Evolutionary conservation across 2,113 vertebrate genomes (phyloP), one percentile per base, ranked within the genome.

Genomic region (Nothocercus nigrocapillus): DNA sequence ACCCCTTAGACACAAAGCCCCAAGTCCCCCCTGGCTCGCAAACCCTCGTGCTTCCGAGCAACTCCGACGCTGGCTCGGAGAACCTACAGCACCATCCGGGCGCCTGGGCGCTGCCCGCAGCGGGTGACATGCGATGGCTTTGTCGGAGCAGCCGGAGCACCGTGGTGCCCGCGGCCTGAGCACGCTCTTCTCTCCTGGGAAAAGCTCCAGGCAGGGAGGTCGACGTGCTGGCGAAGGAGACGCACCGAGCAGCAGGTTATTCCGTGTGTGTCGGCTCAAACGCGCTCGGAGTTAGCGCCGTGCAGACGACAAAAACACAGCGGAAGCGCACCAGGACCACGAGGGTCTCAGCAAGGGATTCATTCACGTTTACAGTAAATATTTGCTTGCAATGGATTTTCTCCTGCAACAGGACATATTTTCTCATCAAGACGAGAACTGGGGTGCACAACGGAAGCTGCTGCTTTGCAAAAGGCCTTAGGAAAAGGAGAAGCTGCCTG

Each of bases 71-170:
- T 69, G 70, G 93, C 63, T 54, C 18, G n/a, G 94, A 92, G 73
- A 90, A 85, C 88, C 70, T 8, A 30, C 82, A 96, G 74, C 76
- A 95, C 93, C 81, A 40, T 66, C 82, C 87, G 92, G 63, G 87
- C 87, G 94, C 8, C 67, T 34, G 89, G 38, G 70, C 89, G 80
- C 53, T 80, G 86, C 28, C 92, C 85, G 96, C 82, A 94, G 64
- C 24, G 36, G 94, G 88, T 15, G 2, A 94, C 97, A 97, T 97
- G 97, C 98, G 95, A 96, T 1, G 1, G 56, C 82, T 94, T 83
- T 27, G 68, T 95, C 83, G 94, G 92, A 72, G 51, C 69, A 92
- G 73, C 78, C 25, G 68, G 89, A 93, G 85, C 70, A 92, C 64
- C 69, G 89, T 64, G 22, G 14, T 15, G 78, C 75, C 18, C 6